These are phyloP conservation scores for Ciconia nigra DNA, from an alignment of 2,797 vertebrate species.

Conservation along the genomic window DNA sequence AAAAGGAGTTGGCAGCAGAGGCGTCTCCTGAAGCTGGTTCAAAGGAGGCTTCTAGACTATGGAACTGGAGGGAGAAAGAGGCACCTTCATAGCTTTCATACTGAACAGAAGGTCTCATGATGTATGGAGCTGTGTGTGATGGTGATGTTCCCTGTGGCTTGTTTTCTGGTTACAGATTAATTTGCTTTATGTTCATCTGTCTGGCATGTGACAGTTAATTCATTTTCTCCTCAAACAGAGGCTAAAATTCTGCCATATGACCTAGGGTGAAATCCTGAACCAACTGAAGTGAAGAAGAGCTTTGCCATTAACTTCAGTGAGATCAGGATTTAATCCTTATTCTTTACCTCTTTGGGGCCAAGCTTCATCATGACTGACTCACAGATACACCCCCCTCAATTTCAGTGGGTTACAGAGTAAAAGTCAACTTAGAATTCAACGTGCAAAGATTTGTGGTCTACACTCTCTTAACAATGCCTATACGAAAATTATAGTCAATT, in stretches of 20 bases:
- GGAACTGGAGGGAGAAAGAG: background rate
- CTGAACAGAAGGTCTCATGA: constrained; percentile 33
- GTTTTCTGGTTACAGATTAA: constrained; percentile 55
- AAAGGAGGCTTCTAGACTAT: background rate
- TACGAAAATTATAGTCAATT: background rate
- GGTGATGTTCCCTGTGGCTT: constrained; percentile 49
- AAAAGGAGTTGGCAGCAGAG: background rate
- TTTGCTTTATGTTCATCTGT: constrained; percentile 65
- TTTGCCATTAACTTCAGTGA: background rate
- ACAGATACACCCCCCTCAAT: background rate
- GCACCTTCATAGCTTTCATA: constrained; percentile 3
- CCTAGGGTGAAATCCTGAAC: constrained; percentile 9
- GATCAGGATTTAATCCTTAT: background rate
- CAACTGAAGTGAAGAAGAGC: background rate
- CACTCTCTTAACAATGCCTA: background rate
- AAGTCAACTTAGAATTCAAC: background rate
- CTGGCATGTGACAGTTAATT: constrained; percentile 70
- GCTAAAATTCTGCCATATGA: constrained; percentile 13
- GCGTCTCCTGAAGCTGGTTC: background rate
- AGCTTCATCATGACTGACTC: background rate
- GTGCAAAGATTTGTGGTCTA: background rate
- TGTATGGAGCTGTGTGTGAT: constrained; percentile 25
- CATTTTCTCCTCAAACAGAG: constrained; percentile 62
- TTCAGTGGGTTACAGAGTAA: background rate
- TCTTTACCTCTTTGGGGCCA: background rate